Base-by-base conservation (phyloP, 2,888 invertebrate species). In the Disparrhopalites patrizii region DNA sequence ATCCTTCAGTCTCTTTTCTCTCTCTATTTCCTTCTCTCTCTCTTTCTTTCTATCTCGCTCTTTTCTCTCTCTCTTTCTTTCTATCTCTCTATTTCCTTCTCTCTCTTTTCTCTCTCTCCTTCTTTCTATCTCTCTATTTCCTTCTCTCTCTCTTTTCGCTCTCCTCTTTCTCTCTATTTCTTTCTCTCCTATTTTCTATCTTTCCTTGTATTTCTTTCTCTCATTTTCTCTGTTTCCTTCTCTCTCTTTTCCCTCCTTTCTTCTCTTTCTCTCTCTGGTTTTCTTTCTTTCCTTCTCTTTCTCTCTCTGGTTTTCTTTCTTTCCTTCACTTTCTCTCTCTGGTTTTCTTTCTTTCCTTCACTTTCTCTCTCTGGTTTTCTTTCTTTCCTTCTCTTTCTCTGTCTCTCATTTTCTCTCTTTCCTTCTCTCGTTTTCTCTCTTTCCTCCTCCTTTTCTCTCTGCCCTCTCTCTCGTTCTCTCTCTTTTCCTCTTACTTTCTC, bases 351-450 rank as follows among this genome's bases (percentile, higher is more conserved):
- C 20, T 43, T 8, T 36, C 13, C 36, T 36, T 36, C 36, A 10
- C 36, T 36, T 36, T 13, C 36, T 36, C 36, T n/a, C n/a, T n/a
- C n/a, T n/a, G n/a, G n/a, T n/a, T n/a, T n/a, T n/a, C n/a, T n/a
- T n/a, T 36, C 36, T 43, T 13, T n/a, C 20, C 43, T 43, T 43
- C 5, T 43, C 43, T 43, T 43, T 43, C 20, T 43, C 20, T 13
- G 5, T n/a, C n/a, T n/a, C n/a, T n/a, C n/a, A n/a, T 67, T 63
- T 67, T 67, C 62, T 57, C 40, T 13, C 36, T 36, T 13, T 10
- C 36, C 43, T 20, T 43, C 43, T 13, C 43, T 43, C 43, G n/a
- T 13, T 43, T 13, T 43, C 60, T 43, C 43, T 13, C 3, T 7
- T 43, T 43, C 43, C 4, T 3, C 20, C 43, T 7, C 15, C 13